phyloP scores from a whole-genome alignment of 2,797 vertebrate genomes.

The Atherinosoma microstoma region DNA sequence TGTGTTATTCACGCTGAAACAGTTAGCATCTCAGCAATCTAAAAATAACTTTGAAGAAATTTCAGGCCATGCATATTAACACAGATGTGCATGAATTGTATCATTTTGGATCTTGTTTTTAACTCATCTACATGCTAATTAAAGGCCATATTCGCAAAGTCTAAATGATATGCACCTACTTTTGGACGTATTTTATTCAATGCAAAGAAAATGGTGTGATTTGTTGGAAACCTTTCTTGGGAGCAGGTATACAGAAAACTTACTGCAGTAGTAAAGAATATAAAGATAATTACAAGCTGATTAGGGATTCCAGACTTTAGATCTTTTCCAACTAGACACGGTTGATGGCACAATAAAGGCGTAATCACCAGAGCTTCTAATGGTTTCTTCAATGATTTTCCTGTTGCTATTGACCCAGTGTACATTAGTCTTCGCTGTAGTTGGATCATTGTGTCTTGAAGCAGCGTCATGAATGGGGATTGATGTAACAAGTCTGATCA shows the following conservation, averaged over 20 bases:
- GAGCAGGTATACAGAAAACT: background rate
- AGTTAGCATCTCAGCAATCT: constrained; percentile 68
- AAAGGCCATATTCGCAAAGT: background rate
- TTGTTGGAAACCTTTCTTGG: background rate
- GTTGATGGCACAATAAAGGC: constrained; percentile 57
- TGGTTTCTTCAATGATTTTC: constrained; percentile 58
- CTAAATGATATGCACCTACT: background rate
- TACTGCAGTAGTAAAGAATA: background rate
- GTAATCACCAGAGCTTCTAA: constrained; percentile 56
- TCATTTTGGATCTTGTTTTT: background rate
- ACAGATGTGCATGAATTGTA: background rate
- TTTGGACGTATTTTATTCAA: background rate
- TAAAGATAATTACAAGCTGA: constrained; percentile 10
- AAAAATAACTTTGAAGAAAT: constrained; percentile 75
- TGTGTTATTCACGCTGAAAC: constrained; percentile 68
- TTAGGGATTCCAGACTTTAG: constrained; percentile 2
- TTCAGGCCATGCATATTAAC: constrained; percentile 27
- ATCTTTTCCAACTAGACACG: constrained; percentile 15
- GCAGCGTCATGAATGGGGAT: constrained; percentile 26
- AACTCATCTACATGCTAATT: background rate
- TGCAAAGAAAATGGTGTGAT: background rate
- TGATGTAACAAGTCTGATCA: constrained; percentile 54
- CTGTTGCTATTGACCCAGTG: constrained; percentile 60
- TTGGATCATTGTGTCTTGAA: constrained; percentile 35
- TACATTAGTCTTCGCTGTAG: constrained; percentile 55